A percentile compares a stretch with the other conserved stretches of the same genome.
Conservation (phyloP, 2,888 invertebrate species). For the Andrena fulva region DNA sequence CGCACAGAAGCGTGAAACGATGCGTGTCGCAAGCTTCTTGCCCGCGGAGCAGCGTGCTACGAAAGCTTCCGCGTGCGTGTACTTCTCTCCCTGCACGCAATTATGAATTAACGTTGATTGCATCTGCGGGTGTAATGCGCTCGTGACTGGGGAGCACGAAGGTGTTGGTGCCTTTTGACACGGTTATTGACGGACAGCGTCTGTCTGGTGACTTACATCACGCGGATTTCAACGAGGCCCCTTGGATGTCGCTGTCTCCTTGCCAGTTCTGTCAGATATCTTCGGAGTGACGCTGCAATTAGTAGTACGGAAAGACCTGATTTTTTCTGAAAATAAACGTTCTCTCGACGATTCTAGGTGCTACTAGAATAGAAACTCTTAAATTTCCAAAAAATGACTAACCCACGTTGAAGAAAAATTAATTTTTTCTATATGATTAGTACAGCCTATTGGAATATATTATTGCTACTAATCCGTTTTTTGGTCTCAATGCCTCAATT, state of each 20-base stretch:
- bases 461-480: no score
- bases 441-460: no score
- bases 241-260: conserved; percentile 15
- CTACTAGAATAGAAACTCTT: no score
- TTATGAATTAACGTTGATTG: conserved; percentile 36
- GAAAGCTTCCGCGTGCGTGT: conserved; percentile 20
- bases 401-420: no score
- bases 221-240: conserved; percentile 12
- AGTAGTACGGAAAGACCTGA: not conserved
- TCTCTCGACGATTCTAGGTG: no score
- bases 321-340: no score
- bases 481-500: no score
- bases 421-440: no score
- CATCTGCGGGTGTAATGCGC: conserved; percentile 23
- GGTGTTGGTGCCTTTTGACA: not conserved
- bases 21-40: not conserved
- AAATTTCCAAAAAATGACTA: no score
- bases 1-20: not conserved
- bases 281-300: not conserved
- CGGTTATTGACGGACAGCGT: conserved; percentile 20
- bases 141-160: not conserved
- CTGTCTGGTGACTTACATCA: not conserved
- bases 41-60: no score
- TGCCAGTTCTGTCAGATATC: not conserved
- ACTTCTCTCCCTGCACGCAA: conserved; percentile 28